Evolutionary conservation across 2,113 vertebrate species (phyloP).

Genomic region (Upupa epops): DNA sequence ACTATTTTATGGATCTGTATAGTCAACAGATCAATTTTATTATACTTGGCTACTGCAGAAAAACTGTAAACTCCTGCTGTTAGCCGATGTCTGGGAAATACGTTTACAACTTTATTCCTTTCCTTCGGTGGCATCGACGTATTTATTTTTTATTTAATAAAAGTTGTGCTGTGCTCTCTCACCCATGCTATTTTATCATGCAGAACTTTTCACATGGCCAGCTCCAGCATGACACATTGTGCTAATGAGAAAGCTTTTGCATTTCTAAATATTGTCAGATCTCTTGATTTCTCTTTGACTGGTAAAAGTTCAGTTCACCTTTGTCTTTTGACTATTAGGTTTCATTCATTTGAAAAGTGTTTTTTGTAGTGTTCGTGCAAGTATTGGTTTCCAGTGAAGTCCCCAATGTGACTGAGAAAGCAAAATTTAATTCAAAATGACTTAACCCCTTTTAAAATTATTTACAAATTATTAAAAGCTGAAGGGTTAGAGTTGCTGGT

Average conservation of each 20-base stretch:
- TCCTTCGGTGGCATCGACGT: constrained; percentile 20
- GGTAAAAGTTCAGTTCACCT: background rate
- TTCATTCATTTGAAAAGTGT: background rate
- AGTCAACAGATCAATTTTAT: constrained; percentile 69
- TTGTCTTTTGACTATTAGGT: background rate
- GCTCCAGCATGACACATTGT: background rate
- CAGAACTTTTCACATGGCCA: background rate
- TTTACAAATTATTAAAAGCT: background rate
- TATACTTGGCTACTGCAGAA: constrained; percentile 52
- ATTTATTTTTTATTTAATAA: constrained; percentile 31
- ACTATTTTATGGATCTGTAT: constrained; percentile 50
- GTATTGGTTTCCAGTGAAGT: background rate
- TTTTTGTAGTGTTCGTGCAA: background rate
- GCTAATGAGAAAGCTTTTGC: constrained; percentile 22
- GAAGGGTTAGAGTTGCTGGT: background rate
- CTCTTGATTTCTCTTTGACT: background rate
- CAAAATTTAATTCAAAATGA: background rate
- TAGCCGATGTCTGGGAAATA: constrained; percentile 53
- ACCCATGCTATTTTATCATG: background rate
- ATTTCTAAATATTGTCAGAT: constrained; percentile 21
- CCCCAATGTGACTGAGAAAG: background rate
- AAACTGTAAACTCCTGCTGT: constrained; percentile 52
- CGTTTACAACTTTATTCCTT: constrained; percentile 50
- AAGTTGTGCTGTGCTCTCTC: background rate
- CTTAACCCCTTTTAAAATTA: background rate